Evolutionary conservation across 2,888 invertebrate genomes (phyloP).

Genomic region (Netelia fuscicornis): DNA sequence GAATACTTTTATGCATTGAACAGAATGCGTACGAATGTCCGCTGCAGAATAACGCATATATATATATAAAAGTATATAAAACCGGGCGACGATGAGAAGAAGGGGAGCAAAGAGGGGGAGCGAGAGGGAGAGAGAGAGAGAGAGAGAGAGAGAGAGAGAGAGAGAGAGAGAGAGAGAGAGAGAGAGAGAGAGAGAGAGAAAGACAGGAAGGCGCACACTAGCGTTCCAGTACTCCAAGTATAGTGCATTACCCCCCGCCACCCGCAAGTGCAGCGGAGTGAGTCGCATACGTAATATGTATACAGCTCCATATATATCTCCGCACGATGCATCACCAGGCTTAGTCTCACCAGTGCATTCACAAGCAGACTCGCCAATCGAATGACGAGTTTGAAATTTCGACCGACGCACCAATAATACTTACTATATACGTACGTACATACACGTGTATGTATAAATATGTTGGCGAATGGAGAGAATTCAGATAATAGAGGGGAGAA

Average conservation of each 20-base stretch:
- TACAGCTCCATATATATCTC: conserved; percentile 17
- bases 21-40: conserved; percentile 76
- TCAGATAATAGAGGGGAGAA: conserved; percentile 46
- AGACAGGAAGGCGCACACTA: conserved; percentile 50
- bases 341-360: conserved; percentile 40
- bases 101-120: conserved; percentile 7
- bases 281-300: conserved; percentile 52
- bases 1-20: background rate
- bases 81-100: conserved; percentile 23
- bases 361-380: conserved; percentile 54
- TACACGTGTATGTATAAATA: background rate
- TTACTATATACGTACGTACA: background rate
- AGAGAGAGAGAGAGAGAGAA: conserved; percentile 69
- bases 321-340: conserved; percentile 32
- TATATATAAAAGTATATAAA: conserved; percentile 21
- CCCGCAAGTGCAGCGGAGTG: conserved; percentile 67
- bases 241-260: conserved; percentile 81
- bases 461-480: conserved; percentile 32
- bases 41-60: conserved; percentile 57
- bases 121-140: conserved; percentile 28
- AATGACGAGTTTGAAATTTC: conserved; percentile 55
- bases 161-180: conserved; percentile 62
- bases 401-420: conserved; percentile 34
- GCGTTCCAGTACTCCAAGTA: conserved; percentile 66
- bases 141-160: conserved; percentile 65